Evolutionary conservation across 2,113 vertebrate genomes (phyloP), one percentile per base, ranked within the genome.

Genomic region (Antechinus flavipes): DNA sequence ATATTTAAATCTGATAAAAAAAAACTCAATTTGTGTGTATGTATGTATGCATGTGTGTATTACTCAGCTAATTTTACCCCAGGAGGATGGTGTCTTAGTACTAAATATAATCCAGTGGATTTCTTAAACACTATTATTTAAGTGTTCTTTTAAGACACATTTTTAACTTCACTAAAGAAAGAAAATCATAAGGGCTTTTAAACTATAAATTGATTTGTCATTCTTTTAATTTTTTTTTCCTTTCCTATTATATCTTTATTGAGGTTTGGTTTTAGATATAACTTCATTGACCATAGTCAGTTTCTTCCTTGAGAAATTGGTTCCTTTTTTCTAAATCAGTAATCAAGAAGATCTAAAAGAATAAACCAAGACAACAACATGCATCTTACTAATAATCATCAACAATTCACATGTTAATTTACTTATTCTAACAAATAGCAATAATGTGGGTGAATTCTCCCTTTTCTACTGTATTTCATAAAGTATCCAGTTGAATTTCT

Each of bases 381-480:
- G 23, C 91, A 90, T 30, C 26, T 54, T 30, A 0, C 1, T 2
- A 0, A 11, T 2, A 90, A 91, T 5, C 2, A 3, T 55, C 50
- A 14, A 47, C 56, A 30, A 5, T 68, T 19, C 89, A 30, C 7
- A 0, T 6, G 24, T 5, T 93, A 90, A 42, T 89, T 95, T 53
- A 6, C 52, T 91, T 95, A 96, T 94, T 95, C 92, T 23, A 84
- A 68, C 89, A 95, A 58, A 58, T 53, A 47, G 0, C 30, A 95
- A 0, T n/a, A 94, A 58, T 35, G 55, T 90, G 89, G 95, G 56
- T 96, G 27, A 89, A 91, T 90, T 92, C 95, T 27, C 58, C 92
- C 96, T 96, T 89, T 94, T 68, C 61, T 0, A 0, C 96, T 76
- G 92, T 1, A 95, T 97, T 98, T 91, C 95, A 52, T 89, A 94